A percentile compares a stretch with the other conserved stretches of the same genome.
Evolutionary conservation across 2,797 vertebrate species (phyloP).

Genomic region (Chaenodraco wilsoni): DNA sequence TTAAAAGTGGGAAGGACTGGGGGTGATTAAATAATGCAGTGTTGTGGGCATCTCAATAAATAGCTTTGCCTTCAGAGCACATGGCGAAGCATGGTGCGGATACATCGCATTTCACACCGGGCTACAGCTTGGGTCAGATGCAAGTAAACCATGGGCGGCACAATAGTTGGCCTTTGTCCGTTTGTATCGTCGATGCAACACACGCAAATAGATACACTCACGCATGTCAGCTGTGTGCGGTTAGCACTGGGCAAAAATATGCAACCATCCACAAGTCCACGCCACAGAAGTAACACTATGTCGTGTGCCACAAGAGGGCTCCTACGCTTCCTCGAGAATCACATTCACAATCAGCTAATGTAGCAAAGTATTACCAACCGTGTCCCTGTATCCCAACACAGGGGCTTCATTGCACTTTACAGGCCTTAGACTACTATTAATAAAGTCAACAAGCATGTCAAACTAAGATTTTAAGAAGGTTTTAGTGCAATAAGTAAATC

Average conservation of each 20-base stretch:
- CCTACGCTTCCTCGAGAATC: constrained; percentile 54
- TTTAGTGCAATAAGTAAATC: too few relatives aligned
- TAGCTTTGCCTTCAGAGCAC: constrained; percentile 75
- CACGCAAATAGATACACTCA: constrained; percentile 67
- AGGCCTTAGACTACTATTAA: too few relatives aligned
- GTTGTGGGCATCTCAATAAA: constrained; percentile 78
- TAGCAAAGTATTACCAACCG: too few relatives aligned
- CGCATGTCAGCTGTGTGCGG: constrained; percentile 56
- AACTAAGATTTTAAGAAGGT: too few relatives aligned
- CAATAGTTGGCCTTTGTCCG: constrained; percentile 68
- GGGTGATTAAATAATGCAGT: constrained; percentile 68
- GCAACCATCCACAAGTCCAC: constrained; percentile 65
- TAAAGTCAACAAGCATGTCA: too few relatives aligned
- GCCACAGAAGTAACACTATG: constrained; percentile 42
- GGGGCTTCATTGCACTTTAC: too few relatives aligned
- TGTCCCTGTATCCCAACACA: too few relatives aligned
- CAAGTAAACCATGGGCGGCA: constrained; percentile 65
- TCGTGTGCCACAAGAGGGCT: constrained; percentile 73
- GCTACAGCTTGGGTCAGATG: constrained; percentile 63
- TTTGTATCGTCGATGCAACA: constrained; percentile 57
- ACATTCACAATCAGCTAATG: constrained; percentile 2
- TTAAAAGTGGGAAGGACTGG: constrained; percentile 52
- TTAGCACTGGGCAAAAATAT: constrained; percentile 69
- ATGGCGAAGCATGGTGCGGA: constrained; percentile 52
- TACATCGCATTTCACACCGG: constrained; percentile 85